These are phyloP conservation scores for Mormyrus lacerda DNA, from an alignment of 2,113 vertebrate genomes.

Conservation along the genomic window DNA sequence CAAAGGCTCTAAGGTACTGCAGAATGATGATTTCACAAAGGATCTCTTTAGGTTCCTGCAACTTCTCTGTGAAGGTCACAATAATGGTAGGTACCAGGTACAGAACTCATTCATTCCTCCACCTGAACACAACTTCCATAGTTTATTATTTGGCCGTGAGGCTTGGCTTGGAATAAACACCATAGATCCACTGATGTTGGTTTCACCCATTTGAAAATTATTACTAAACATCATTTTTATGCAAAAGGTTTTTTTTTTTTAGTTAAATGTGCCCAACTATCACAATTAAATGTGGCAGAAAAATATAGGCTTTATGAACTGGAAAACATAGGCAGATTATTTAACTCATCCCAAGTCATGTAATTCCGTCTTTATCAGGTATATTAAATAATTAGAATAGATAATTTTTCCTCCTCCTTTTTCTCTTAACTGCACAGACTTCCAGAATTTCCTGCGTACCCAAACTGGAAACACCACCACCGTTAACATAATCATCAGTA, in stretches of 20 bases:
- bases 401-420: not conserved
- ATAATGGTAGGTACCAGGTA: conserved; percentile 72
- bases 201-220: not conserved
- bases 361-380: not conserved
- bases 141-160: not conserved
- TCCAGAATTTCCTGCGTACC: conserved; percentile 93
- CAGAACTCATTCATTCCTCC: not conserved
- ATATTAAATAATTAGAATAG: not conserved
- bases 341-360: not conserved
- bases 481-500: conserved; percentile 95
- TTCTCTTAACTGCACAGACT: conserved; percentile 63
- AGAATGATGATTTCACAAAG: conserved; percentile 93
- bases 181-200: not conserved
- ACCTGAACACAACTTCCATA: not conserved
- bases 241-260: not conserved
- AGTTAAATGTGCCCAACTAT: not conserved
- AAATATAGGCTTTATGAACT: not conserved
- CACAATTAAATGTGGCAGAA: not conserved
- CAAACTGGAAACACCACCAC: conserved; percentile 97
- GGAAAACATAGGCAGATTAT: not conserved
- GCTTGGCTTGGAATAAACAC: not conserved
- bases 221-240: not conserved
- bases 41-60: conserved; percentile 97
- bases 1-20: conserved; percentile 94
- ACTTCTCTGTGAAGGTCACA: conserved; percentile 96